phyloP scores from a whole-genome alignment of 2,888 invertebrate species.

The Oligia strigilis region DNA sequence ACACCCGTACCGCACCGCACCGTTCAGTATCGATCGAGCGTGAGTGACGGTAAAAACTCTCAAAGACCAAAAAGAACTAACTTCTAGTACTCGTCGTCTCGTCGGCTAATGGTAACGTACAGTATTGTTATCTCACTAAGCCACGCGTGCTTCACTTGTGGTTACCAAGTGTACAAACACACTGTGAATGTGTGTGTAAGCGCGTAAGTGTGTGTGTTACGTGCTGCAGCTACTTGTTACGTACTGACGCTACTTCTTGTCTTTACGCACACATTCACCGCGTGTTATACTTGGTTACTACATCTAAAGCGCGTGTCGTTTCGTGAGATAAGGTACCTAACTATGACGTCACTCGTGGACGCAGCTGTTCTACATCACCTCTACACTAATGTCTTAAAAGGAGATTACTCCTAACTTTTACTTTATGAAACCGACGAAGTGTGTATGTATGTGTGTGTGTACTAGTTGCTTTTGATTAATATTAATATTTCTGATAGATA shows the following conservation, averaged over 20 bases:
- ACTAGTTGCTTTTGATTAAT: not conserved
- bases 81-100: too few relatives aligned
- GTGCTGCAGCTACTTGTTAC: not conserved
- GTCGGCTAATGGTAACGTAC: not conserved
- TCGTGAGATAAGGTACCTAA: not conserved
- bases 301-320: not conserved
- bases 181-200: not conserved
- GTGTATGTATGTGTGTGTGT: too few relatives aligned
- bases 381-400: not conserved
- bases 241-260: not conserved
- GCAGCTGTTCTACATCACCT: not conserved
- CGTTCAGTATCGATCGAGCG: not conserved
- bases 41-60: not conserved
- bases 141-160: not conserved
- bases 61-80: not conserved
- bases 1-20: not conserved
- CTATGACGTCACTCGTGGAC: too few relatives aligned
- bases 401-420: not conserved
- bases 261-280: not conserved
- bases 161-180: not conserved
- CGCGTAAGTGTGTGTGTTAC: not conserved
- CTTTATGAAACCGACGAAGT: not conserved
- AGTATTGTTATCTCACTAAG: not conserved
- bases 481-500: not conserved
- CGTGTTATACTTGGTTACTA: not conserved